These are phyloP conservation scores for Xiphias gladius DNA, from an alignment of 2,113 vertebrate species.

Conservation along the genomic window DNA sequence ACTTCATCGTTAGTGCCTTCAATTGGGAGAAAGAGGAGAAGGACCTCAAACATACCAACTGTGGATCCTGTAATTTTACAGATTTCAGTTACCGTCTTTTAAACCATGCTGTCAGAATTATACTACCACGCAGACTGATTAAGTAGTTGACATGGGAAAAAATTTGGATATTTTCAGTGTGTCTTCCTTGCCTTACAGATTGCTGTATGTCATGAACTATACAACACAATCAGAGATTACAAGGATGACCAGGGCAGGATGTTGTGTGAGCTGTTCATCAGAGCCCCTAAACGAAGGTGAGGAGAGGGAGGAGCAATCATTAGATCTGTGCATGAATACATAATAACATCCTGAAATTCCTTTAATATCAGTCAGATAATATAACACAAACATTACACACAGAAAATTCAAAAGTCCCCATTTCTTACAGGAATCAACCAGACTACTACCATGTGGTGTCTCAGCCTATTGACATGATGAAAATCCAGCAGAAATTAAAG, in stretches of 20 bases:
- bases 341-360: background rate
- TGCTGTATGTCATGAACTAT: constrained; percentile 98
- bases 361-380: background rate
- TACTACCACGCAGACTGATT: background rate
- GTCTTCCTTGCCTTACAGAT: constrained; percentile 84
- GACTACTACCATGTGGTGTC: constrained; percentile 99
- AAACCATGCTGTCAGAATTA: constrained; percentile 21
- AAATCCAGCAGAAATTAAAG: constrained; percentile 98
- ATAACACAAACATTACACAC: background rate
- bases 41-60: constrained; percentile 93
- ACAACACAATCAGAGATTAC: constrained; percentile 97
- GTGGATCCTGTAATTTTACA: constrained; percentile 96
- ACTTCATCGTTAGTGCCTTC: constrained; percentile 90
- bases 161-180: constrained; percentile 26
- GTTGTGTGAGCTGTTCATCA: constrained; percentile 97
- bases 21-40: constrained; percentile 93
- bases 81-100: constrained; percentile 58
- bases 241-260: constrained; percentile 98
- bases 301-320: background rate
- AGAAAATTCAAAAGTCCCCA: background rate
- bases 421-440: constrained; percentile 91
- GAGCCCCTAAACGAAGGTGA: constrained; percentile 96
- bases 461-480: constrained; percentile 99
- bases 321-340: background rate
- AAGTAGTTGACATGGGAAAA: background rate